A percentile compares a stretch with the other conserved stretches of the same genome.
phyloP scores from a whole-genome alignment of 2,888 invertebrate species.

The Papilio gigon region DNA sequence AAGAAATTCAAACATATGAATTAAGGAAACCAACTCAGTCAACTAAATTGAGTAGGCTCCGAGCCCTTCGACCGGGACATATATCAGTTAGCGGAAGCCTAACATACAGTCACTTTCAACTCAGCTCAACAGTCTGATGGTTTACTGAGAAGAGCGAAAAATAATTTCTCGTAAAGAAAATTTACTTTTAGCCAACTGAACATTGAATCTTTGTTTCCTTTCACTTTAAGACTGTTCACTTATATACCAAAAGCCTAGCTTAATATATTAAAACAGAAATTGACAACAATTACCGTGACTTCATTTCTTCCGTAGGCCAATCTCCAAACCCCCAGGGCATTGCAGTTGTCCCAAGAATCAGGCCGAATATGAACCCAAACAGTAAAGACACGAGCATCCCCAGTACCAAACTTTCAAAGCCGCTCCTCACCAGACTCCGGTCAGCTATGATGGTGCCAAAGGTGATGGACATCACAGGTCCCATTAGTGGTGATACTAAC shows the following conservation, averaged over 20 bases:
- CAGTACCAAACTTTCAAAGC: conserved; percentile 85
- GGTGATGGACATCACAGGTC: conserved; percentile 93
- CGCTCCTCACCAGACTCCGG: conserved; percentile 85
- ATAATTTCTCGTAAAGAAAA: neutral
- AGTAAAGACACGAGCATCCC: conserved; percentile 89
- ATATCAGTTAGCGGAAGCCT: no score
- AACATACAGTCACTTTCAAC: neutral
- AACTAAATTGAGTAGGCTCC: no score
- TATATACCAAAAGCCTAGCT: neutral
- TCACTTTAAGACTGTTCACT: no score
- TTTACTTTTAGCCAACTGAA: no score
- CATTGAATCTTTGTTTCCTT: neutral
- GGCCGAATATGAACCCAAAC: conserved; percentile 90
- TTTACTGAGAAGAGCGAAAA: neutral
- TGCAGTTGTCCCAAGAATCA: conserved; percentile 87
- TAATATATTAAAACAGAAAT: neutral
- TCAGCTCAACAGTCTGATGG: no score
- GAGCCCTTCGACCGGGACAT: no score
- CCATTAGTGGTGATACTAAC: conserved; percentile 90
- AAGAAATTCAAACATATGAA: no score
- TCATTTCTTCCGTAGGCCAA: conserved; percentile 92
- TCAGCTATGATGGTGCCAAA: conserved; percentile 92
- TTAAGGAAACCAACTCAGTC: no score
- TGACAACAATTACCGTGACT: conserved; percentile 81
- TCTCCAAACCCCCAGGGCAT: conserved; percentile 90